Evolutionary conservation across 2,797 vertebrate species (phyloP).

Genomic region (Phrynocephalus guinanensis): DNA sequence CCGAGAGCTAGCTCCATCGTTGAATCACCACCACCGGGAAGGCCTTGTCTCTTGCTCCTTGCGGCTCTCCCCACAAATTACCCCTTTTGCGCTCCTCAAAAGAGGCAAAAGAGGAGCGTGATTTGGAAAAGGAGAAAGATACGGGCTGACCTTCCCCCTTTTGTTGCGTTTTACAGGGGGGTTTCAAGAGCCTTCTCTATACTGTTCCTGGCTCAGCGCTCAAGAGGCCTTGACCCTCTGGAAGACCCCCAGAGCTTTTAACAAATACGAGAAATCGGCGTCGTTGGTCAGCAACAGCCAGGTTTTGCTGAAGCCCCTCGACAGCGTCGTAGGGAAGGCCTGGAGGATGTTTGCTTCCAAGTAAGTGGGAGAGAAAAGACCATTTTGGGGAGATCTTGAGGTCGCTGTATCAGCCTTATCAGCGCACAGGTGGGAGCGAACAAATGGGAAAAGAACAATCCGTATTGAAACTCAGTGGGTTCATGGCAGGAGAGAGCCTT

Average conservation of each 20-base stretch:
- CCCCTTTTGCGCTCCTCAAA: background rate
- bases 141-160: background rate
- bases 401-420: background rate
- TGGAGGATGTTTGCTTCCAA: constrained; percentile 99
- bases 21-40: background rate
- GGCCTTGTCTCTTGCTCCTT: background rate
- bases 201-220: constrained; percentile 87
- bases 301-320: constrained; percentile 88
- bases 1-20: too few species aligned
- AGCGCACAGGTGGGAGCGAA: background rate
- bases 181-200: constrained; percentile 87
- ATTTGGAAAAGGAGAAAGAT: background rate
- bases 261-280: constrained; percentile 93
- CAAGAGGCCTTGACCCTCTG: constrained; percentile 82
- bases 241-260: constrained; percentile 88
- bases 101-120: background rate
- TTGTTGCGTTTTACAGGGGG: constrained; percentile 76
- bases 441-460: too few species aligned
- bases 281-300: constrained; percentile 95
- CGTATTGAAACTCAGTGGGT: too few species aligned
- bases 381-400: background rate
- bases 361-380: constrained; percentile 78
- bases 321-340: constrained; percentile 89
- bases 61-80: too few species aligned
- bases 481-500: too few species aligned